phyloP scores from a whole-genome alignment of 1,140 invertebrate genomes.

The Apis laboriosa region DNA sequence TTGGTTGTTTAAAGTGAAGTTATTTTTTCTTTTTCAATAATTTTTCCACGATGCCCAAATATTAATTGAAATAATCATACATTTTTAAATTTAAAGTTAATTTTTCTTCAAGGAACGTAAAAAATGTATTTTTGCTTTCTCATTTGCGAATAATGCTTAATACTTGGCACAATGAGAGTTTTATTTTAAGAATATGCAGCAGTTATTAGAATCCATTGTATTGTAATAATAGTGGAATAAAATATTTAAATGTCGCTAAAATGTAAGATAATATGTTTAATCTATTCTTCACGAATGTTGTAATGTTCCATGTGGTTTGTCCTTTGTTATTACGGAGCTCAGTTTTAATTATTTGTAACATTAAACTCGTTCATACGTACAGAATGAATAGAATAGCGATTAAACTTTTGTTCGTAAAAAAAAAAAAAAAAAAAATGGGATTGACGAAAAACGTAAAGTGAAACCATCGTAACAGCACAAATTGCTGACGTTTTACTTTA shows the following conservation, averaged over 20 bases:
- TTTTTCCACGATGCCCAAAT: too few relatives aligned
- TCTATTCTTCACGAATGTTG: neutral
- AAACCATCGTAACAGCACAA: conserved; percentile 67
- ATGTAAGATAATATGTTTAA: conserved; percentile 5
- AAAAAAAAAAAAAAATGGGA: conserved; percentile 42
- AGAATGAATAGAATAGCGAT: neutral
- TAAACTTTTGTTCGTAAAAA: conserved; percentile 40
- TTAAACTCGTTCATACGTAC: neutral
- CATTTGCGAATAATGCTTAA: neutral
- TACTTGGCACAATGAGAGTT: neutral
- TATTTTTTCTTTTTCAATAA: neutral
- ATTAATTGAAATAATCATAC: neutral
- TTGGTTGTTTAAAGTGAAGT: neutral
- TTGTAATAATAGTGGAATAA: neutral
- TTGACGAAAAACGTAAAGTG: conserved; percentile 60
- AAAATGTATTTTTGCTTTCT: neutral
- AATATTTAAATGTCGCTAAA: neutral
- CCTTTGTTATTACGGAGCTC: neutral
- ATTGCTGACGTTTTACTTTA: conserved; percentile 71
- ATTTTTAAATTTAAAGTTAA: neutral
- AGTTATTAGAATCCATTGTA: neutral
- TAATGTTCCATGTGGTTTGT: neutral
- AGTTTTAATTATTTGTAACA: conserved; percentile 21
- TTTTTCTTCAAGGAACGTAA: neutral
- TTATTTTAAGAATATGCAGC: neutral